phyloP scores from a whole-genome alignment of 2,113 vertebrate genomes.

The Sylvia atricapilla region DNA sequence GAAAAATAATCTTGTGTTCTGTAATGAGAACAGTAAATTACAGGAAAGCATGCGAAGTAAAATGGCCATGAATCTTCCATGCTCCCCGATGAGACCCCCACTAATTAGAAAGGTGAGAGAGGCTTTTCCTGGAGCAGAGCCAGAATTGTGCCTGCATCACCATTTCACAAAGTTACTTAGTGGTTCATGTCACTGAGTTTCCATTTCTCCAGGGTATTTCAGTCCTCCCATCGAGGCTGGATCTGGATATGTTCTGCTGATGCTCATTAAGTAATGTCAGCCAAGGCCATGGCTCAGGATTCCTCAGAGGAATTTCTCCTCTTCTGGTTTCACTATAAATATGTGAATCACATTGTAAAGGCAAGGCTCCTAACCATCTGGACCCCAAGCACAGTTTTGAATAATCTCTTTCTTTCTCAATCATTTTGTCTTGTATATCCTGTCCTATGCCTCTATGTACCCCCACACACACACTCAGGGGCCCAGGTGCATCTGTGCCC shows the following conservation, averaged over 20 bases:
- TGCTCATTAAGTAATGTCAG: background rate
- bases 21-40: slow-evolving; percentile 54
- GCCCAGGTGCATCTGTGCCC: background rate
- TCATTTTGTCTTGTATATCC: background rate
- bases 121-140: background rate
- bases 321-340: background rate
- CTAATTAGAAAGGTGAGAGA: slow-evolving; percentile 31
- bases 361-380: background rate
- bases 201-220: background rate
- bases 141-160: background rate
- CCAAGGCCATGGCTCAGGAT: background rate
- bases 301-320: background rate
- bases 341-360: background rate
- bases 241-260: background rate
- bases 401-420: background rate
- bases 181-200: background rate
- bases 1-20: background rate
- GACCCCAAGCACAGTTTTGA: background rate
- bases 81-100: background rate
- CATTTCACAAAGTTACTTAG: background rate
- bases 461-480: background rate
- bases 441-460: background rate
- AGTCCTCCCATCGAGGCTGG: background rate
- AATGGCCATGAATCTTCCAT: background rate
- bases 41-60: background rate